phyloP scores from a whole-genome alignment of 2,113 vertebrate species.

The Python bivittatus region DNA sequence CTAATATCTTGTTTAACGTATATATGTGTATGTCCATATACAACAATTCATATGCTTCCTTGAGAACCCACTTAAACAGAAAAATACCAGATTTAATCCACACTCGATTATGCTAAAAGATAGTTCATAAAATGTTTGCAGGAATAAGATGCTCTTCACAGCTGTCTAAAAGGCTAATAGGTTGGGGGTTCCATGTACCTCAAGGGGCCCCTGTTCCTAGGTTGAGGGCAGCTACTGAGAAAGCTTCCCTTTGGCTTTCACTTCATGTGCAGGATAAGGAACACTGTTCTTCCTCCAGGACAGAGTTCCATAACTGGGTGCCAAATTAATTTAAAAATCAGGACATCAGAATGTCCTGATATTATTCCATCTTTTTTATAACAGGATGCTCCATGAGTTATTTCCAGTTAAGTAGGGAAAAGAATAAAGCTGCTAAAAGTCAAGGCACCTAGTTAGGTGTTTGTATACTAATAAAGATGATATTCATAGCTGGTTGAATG shows the following conservation, averaged over 20 bases:
- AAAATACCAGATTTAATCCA: neutral
- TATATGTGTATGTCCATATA: neutral
- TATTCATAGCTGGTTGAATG: too few relatives aligned
- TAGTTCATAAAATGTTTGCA: neutral
- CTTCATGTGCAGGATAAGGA: too few relatives aligned
- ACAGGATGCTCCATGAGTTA: neutral
- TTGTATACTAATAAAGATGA: too few relatives aligned
- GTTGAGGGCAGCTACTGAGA: too few relatives aligned
- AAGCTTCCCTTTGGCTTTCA: too few relatives aligned
- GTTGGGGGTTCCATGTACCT: too few relatives aligned
- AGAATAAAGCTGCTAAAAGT: too few relatives aligned
- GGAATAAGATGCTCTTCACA: too few relatives aligned
- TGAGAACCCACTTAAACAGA: neutral
- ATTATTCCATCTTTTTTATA: neutral
- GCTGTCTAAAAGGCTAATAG: too few relatives aligned
- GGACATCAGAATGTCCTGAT: neutral
- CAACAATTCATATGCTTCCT: neutral
- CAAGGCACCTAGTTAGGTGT: too few relatives aligned
- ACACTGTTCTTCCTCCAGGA: too few relatives aligned
- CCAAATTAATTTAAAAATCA: neutral
- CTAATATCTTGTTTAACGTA: neutral
- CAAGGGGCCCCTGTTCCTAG: too few relatives aligned
- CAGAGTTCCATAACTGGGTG: neutral
- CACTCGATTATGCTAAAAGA: neutral
- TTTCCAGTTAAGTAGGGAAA: neutral